Evolutionary conservation across 2,888 invertebrate genomes (phyloP).

Genomic region (Coleophora deauratella): DNA sequence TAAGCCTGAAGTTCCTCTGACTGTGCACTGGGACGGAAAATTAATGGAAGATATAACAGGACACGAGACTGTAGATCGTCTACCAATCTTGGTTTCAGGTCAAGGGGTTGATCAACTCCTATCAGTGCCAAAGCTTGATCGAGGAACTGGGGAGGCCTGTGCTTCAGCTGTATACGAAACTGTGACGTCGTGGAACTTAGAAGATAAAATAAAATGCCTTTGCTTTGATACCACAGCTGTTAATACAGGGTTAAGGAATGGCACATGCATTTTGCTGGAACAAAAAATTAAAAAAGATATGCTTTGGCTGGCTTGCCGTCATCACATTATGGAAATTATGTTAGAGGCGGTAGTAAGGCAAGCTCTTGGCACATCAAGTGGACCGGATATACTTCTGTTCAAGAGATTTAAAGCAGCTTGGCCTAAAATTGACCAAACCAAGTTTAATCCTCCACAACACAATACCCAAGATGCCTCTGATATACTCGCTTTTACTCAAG

Average conservation of each 20-base stretch:
- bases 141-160: conserved; percentile 11
- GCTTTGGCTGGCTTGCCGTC: conserved; percentile 15
- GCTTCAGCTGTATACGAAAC: conserved; percentile 8
- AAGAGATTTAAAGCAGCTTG: conserved; percentile 7
- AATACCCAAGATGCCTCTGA: neutral
- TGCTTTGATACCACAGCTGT: conserved; percentile 9
- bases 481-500: neutral
- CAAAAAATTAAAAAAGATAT: conserved; percentile 13
- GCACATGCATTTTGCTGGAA: conserved; percentile 11
- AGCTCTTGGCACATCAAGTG: conserved; percentile 11
- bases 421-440: conserved; percentile 5
- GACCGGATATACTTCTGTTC: conserved; percentile 8
- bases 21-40: conserved; percentile 11
- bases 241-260: conserved; percentile 13
- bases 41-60: conserved; percentile 15
- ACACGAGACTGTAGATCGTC: conserved; percentile 14
- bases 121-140: conserved; percentile 8
- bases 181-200: conserved; percentile 5
- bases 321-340: conserved; percentile 15
- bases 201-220: conserved; percentile 7
- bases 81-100: conserved; percentile 16
- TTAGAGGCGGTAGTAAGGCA: conserved; percentile 7
- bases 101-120: conserved; percentile 15
- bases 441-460: neutral
- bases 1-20: conserved; percentile 9